Conservation (phyloP, 2,888 invertebrate species). For the Podotricha telesiphe region DNA sequence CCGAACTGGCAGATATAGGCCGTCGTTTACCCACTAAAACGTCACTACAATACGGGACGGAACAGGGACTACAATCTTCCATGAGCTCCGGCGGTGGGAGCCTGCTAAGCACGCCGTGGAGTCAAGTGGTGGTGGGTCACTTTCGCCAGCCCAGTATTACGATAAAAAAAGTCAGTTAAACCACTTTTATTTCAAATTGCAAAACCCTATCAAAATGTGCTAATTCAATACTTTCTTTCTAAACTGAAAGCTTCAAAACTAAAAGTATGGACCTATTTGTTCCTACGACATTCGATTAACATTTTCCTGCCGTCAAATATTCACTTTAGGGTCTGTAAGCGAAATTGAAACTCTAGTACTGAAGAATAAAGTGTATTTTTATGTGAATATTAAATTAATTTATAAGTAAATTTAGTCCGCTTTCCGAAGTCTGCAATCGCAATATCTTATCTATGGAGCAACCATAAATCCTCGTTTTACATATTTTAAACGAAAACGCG, state of each 20-base stretch:
- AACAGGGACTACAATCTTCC: no score
- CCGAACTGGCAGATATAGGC: no score
- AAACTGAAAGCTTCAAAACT: constrained; percentile 9
- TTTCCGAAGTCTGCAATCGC: constrained; percentile 23
- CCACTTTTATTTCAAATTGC: not conserved
- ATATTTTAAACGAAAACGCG: constrained; percentile 21
- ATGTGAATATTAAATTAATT: constrained; percentile 14
- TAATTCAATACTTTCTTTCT: constrained; percentile 9
- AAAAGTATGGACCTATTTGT: constrained; percentile 25
- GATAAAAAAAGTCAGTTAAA: not conserved
- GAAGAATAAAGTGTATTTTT: constrained; percentile 8
- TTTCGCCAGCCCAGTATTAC: no score
- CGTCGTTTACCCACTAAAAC: no score
- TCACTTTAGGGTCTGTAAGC: not conserved
- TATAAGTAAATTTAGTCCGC: constrained; percentile 32
- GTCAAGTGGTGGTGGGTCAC: no score
- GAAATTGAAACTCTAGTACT: not conserved
- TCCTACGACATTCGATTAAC: constrained; percentile 25
- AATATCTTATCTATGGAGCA: constrained; percentile 28
- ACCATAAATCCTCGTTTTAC: constrained; percentile 30
- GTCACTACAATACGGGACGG: no score
- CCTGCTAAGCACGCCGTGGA: no score
- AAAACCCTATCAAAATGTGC: constrained; percentile 18
- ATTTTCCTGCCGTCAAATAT: constrained; percentile 25
- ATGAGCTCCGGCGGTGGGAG: no score